Conservation (phyloP, 2,888 invertebrate genomes). For the Drosophila subquinaria region DNA sequence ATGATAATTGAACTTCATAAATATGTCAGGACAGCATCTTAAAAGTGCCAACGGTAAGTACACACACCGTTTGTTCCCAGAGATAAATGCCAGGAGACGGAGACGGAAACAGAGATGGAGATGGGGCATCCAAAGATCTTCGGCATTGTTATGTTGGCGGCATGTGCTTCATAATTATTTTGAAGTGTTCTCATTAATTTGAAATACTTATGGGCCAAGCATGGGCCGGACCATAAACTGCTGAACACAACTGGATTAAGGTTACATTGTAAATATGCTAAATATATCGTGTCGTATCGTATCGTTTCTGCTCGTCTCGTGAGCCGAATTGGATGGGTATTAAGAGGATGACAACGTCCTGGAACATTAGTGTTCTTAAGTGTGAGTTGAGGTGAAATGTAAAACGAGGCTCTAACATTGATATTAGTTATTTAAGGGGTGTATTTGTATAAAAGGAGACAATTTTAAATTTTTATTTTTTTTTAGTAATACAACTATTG, state of each 20-base stretch:
- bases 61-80: constrained; percentile 67
- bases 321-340: constrained; percentile 12
- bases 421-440: constrained; percentile 14
- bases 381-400: constrained; percentile 1
- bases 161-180: constrained; percentile 80
- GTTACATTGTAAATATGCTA: constrained; percentile 75
- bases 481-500: no score
- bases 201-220: constrained; percentile 73
- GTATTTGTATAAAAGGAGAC: no score
- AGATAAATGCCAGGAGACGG: constrained; percentile 54
- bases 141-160: constrained; percentile 34
- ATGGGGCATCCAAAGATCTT: constrained; percentile 8
- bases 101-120: neutral
- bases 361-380: constrained; percentile 7
- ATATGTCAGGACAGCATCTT: constrained; percentile 80
- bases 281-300: constrained; percentile 38
- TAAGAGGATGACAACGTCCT: constrained; percentile 9
- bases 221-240: constrained; percentile 67
- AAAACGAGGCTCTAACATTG: neutral
- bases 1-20: constrained; percentile 83
- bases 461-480: no score
- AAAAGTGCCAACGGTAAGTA: constrained; percentile 79
- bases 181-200: constrained; percentile 80
- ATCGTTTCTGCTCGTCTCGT: neutral
- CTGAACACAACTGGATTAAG: constrained; percentile 69